A percentile compares a stretch with the other conserved stretches of the same genome.
These are phyloP conservation scores for Mugil cephalus DNA, from an alignment of 2,113 vertebrate genomes.

Conservation along the genomic window DNA sequence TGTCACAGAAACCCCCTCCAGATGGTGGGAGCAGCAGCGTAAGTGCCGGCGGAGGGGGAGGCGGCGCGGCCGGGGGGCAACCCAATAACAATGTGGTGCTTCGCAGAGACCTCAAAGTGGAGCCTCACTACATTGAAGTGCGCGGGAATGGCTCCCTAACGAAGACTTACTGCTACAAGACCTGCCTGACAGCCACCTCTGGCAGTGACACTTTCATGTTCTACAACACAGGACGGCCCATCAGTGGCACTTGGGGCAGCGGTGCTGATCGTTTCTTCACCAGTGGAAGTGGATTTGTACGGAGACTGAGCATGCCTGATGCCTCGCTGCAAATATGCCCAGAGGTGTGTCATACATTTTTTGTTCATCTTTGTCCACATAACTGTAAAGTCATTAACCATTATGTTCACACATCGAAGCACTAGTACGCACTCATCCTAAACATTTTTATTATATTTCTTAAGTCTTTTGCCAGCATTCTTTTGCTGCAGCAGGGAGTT, in stretches of 20 bases:
- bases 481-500: slow-evolving; percentile 1
- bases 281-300: slow-evolving; percentile 92
- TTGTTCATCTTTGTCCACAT: slow-evolving; percentile 15
- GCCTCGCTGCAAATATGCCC: slow-evolving; percentile 84
- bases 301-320: slow-evolving; percentile 91
- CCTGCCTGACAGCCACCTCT: slow-evolving; percentile 94
- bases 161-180: slow-evolving; percentile 99
- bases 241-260: slow-evolving; percentile 89
- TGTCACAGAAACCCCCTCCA: slow-evolving; percentile 88
- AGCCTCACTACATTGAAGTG: slow-evolving; percentile 97
- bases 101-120: slow-evolving; percentile 92
- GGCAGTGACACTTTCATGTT: slow-evolving; percentile 99
- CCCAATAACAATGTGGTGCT: slow-evolving; percentile 94
- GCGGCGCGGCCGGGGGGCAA: slow-evolving; percentile 80
- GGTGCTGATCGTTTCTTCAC: slow-evolving; percentile 93
- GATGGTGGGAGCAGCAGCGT: slow-evolving; percentile 86
- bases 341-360: slow-evolving; percentile 71
- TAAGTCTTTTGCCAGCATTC: not conserved
- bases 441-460: not conserved
- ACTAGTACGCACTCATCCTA: no score
- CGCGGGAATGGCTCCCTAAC: slow-evolving; percentile 96
- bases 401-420: not conserved
- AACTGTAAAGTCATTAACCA: slow-evolving; percentile 18
- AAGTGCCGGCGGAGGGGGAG: slow-evolving; percentile 61
- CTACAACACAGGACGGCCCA: slow-evolving; percentile 95